phyloP scores from a whole-genome alignment of 2,888 invertebrate genomes.

The Theristus sp. region DNA sequence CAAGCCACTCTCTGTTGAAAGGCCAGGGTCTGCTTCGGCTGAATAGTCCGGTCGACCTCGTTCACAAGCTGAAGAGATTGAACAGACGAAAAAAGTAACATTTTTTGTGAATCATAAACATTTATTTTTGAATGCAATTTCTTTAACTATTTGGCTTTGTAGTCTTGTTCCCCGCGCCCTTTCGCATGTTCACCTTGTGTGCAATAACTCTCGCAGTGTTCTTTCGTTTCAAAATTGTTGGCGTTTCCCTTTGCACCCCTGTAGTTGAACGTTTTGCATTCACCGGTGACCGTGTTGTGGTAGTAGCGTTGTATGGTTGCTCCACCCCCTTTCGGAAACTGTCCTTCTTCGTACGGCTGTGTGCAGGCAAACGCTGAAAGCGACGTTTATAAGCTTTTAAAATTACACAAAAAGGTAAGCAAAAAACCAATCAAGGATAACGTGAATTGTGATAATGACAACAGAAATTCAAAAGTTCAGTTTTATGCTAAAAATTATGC shows the following conservation, averaged over 20 bases:
- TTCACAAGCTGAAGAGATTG: slow-evolving; percentile 17
- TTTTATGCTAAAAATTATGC: too few relatives aligned
- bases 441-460: too few relatives aligned
- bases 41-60: slow-evolving; percentile 19
- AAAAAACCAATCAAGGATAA: too few relatives aligned
- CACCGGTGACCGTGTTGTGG: slow-evolving; percentile 28
- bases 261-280: slow-evolving; percentile 28
- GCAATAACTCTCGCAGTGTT: slow-evolving; percentile 27
- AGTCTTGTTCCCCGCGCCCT: too few relatives aligned
- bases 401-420: too few relatives aligned
- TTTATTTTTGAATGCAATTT: too few relatives aligned
- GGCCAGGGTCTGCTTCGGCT: slow-evolving; percentile 16
- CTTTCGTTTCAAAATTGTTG: slow-evolving; percentile 27
- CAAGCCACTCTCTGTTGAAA: neutral
- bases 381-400: neutral
- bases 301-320: slow-evolving; percentile 27
- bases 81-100: too few relatives aligned
- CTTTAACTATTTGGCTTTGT: too few relatives aligned
- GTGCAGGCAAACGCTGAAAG: slow-evolving; percentile 26
- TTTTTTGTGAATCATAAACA: too few relatives aligned
- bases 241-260: slow-evolving; percentile 25
- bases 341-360: slow-evolving; percentile 25
- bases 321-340: slow-evolving; percentile 25
- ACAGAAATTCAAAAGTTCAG: too few relatives aligned
- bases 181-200: neutral